These are phyloP conservation scores for Montipora capitata DNA, from an alignment of 92 coral and sea anemone species.

Conservation along the genomic window DNA sequence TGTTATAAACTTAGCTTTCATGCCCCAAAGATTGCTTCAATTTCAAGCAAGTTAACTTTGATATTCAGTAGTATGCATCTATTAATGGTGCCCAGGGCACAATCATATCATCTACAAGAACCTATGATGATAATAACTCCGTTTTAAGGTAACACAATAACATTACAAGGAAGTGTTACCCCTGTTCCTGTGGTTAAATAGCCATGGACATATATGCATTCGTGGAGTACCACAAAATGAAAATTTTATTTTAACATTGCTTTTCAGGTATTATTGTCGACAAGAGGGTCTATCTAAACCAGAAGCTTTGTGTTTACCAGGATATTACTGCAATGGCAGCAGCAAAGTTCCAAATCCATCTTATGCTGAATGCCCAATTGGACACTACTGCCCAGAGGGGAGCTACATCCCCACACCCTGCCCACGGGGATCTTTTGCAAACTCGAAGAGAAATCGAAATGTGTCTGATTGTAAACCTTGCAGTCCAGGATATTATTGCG, in stretches of 20 bases:
- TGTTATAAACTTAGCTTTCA: too few species aligned
- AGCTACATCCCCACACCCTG: slow-evolving; percentile 93
- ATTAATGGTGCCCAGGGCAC: too few species aligned
- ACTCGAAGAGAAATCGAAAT: slow-evolving; percentile 88
- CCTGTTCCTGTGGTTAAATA: too few species aligned
- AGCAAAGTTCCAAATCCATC: slow-evolving; percentile 84
- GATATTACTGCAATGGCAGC: slow-evolving; percentile 91
- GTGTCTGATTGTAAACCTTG: slow-evolving; percentile 94
- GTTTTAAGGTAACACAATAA: too few species aligned
- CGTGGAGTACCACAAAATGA: too few species aligned
- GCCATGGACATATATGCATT: too few species aligned
- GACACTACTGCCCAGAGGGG: slow-evolving; percentile 92
- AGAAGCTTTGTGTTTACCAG: slow-evolving; percentile 89
- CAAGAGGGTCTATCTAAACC: slow-evolving; percentile 83
- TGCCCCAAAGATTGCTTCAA: too few species aligned
- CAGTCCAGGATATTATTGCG: slow-evolving; percentile 96
- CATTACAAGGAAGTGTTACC: too few species aligned
- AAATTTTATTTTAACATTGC: not conserved
- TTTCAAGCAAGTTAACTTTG: too few species aligned
- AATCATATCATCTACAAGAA: too few species aligned
- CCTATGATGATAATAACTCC: too few species aligned
- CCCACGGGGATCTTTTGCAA: slow-evolving; percentile 95
- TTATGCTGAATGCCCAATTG: slow-evolving; percentile 87
- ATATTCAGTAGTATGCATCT: too few species aligned
- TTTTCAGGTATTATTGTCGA: slow-evolving; percentile 87